A percentile compares a stretch with the other conserved stretches of the same genome.
These are phyloP conservation scores for Cladopsammia gracilis DNA, from an alignment of 64 coral and sea anemone species.

Conservation along the genomic window DNA sequence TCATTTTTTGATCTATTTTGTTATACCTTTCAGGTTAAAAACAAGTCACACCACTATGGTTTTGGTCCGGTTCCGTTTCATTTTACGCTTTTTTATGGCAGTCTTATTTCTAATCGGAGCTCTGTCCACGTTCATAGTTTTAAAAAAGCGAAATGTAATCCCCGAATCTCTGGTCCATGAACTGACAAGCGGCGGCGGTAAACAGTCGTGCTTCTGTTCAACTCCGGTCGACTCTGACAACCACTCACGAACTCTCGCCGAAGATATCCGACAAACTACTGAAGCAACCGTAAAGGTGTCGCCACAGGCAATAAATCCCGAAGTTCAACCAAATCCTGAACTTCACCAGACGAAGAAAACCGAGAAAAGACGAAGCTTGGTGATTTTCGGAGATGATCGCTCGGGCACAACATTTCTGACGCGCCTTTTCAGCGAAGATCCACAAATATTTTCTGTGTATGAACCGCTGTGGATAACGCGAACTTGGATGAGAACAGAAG, in stretches of 20 bases:
- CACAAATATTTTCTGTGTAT: conserved; percentile 61
- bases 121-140: conserved; percentile 1
- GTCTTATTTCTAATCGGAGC: neutral
- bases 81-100: neutral
- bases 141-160: neutral
- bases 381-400: conserved; percentile 76
- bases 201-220: neutral
- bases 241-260: no score
- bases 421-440: conserved; percentile 62
- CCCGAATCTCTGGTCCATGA: neutral
- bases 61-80: neutral
- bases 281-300: neutral
- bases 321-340: neutral
- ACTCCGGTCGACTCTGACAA: neutral
- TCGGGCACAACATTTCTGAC: conserved; percentile 73
- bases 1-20: neutral
- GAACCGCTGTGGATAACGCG: conserved; percentile 76
- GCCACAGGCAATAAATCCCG: neutral
- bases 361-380: conserved; percentile 29
- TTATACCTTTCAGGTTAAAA: neutral
- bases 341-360: neutral
- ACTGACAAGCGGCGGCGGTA: neutral
- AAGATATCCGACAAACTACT: neutral
- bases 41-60: neutral
- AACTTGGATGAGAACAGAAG: conserved; percentile 20